Evolutionary conservation across 2,888 invertebrate species (phyloP), one percentile per base, ranked within the genome.

Genomic region (Aporophyla lueneburgensis): DNA sequence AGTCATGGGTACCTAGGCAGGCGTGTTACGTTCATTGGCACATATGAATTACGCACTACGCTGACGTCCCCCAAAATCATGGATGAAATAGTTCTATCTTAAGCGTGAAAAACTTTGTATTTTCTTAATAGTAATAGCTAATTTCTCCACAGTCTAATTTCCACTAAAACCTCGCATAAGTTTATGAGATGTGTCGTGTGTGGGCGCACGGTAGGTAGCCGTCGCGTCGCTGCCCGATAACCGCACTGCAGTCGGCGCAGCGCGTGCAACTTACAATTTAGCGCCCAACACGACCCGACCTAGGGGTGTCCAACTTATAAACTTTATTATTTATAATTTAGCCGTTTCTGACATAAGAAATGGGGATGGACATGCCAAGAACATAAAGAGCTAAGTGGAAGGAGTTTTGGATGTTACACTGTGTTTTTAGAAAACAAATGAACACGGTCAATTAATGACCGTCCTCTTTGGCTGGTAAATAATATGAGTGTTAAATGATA

Each of bases 251-350:
- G 88, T 87, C 86, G 87, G 82, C 89, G 89, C 86, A 86, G 89
- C 89, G 91, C 92, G 90, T 92, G 92, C 90, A 88, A 85, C 86
- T 86, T 87, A 91, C 91, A 90, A 93, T 93, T 94, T 92, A 91
- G 91, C 91, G 71, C 59, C 88, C 76, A 84, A 89, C 87, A 89
- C 87, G 90, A 87, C 87, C 86, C 80, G 77, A 70, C 59, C 27
- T 78, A 93, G 92, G 93, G 93, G 66, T 92, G 91, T 16, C 91
- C 65, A 78, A 59, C 69, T 65, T 51, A 12, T 9, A 12, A 33
- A 70, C 49, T 46, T 14, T 51, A 16, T 19, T 79, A 10, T 54
- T 53, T 73, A 62, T 58, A 74, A 58, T 49, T 74, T 56, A 19
- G 19, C 21, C 40, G 53, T 33, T 54, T 62, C 61, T 62, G 19